Base-by-base conservation (phyloP, 2,113 vertebrate species). In the Amphilophus citrinellus region DNA sequence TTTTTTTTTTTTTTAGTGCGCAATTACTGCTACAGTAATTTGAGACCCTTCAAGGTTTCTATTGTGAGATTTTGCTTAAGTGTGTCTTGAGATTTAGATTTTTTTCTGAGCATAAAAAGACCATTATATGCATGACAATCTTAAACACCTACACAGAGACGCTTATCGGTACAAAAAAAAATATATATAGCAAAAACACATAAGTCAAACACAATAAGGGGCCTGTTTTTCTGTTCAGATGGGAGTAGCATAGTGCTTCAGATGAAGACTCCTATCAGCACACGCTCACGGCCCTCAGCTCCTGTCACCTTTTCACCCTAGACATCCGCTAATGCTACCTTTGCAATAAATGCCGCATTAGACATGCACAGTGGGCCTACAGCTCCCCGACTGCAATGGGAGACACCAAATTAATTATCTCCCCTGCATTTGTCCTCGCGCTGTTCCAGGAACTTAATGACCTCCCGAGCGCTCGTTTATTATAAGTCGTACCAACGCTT, bases 381-480 rank as follows among this genome's bases (percentile, higher is more conserved):
- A 83, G 87, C 85, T 87, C 89, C 88, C 68, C 57, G 87, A 86
- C 86, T 84, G 88, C 91, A 88, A 89, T 39, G 83, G 91, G 84
- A 88, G 91, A 91, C 91, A 88, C 92, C 87, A 91, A 94, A 96
- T 95, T 94, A 95, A 95, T 94, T 94, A 95, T 93, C 92, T 94
- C 79, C 86, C 77, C 75, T 53, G 89, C 89, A 87, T 95, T 95
- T 90, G 92, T 92, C 88, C 92, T 92, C 85, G 18, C 62, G 13
- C 66, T n/a, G 84, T 86, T 92, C 92, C 89, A 90, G 91, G 95
- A 92, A 94, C 89, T 78, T 93, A 95, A 96, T 91, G 94, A 95
- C 94, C 94, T 95, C 94, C 94, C 87, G 89, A 91, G 92, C 84
- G 91, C 93, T 94, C 93, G 82, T 96, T 95, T 95, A 95, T 95